Evolutionary conservation across 2,113 vertebrate genomes (phyloP), one percentile per base, ranked within the genome.

Genomic region (Thalassarche chlororhynchos): DNA sequence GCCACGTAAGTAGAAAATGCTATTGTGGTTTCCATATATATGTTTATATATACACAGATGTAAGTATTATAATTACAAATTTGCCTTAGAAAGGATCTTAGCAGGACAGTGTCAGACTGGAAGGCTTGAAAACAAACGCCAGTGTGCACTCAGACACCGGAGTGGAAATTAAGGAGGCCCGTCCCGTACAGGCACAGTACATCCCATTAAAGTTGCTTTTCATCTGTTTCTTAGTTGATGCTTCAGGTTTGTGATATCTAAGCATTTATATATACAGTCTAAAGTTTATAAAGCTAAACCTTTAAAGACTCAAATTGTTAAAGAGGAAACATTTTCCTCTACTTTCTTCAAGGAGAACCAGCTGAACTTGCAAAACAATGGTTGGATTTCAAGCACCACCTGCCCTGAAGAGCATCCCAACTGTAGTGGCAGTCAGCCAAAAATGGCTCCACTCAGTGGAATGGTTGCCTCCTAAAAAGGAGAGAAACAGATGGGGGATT

Each of bases 361-460:
- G 94, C 75, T 97, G 76, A 95, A 90, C 90, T 97, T 78, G 13
- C 51, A 89, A 87, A 77, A 95, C 84, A 94, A 29, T 92, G 74
- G 90, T 94, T 94, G 83, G 52, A 84, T 79, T 96, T 90, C 46
- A 91, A 36, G 66, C 60, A 96, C 87, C 96, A 92, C 72, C 93
- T 94, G 93, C 84, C 96, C 91, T 97, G 89, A 92, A 96, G 89
- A 96, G 96, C 84, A 85, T 95, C 94, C 90, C 96, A 89, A 95
- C 70, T 95, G 84, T 26, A 69, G 38, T 93, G 97, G 96, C 96
- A 84, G 94, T 75, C 89, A 55, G 90, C 89, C 97, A 94, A 90
- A 96, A 83, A 88, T 81, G 47, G 38, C 38, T 38, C 85, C 71
- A 87, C 96, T 98, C 66, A 91, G 87, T 96, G 74, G 84, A 95